Evolutionary conservation across 2,888 invertebrate species (phyloP), one percentile per base, ranked within the genome.

Genomic region (Crocallis elinguaria): DNA sequence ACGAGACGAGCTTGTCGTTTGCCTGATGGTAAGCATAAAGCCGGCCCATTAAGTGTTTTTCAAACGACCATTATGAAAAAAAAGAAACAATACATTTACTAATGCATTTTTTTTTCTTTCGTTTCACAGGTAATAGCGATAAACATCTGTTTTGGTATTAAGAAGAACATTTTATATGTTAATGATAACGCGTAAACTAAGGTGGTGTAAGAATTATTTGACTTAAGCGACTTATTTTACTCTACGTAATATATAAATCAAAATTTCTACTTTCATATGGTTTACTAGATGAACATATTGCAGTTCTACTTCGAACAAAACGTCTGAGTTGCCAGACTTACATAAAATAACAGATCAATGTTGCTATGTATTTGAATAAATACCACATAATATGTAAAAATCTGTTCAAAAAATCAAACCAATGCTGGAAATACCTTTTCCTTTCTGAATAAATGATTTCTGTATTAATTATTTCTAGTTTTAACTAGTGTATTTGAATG

Each of bases 141-240:
- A 11, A 11, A 13, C 21, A 13, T 49, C 25, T 43, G 41, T 44
- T 44, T 35, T 42, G 60, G 54, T 58, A 39, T 27, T 35, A 51
- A 59, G 46, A 35, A 49, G 12, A 55, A 50, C 29, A 53, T 60
- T 58, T 60, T 60, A 51, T 64, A 58, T 33, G 39, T 58, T 52
- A 60, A 52, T 51, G 36, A 43, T 58, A 51, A 37, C 29, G 49
- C 21, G 49, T 57, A 52, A 60, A 58, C 48, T 60, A 52, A 59
- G 57, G 46, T 59, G 64, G 64, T 61, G 64, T 61, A 60, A 58
- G 57, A 60, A 56, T 53, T 60, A 53, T 61, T 54, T 62, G 51
- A 62, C 50, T 19, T 53, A 54, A 58, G 57, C 43, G 44, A 55
- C 49, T 41, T 49, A 35, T 53, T 41, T 43, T 41, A 42, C 49